phyloP scores from a whole-genome alignment of 2,888 invertebrate species.

The Drosophila monieri region DNA sequence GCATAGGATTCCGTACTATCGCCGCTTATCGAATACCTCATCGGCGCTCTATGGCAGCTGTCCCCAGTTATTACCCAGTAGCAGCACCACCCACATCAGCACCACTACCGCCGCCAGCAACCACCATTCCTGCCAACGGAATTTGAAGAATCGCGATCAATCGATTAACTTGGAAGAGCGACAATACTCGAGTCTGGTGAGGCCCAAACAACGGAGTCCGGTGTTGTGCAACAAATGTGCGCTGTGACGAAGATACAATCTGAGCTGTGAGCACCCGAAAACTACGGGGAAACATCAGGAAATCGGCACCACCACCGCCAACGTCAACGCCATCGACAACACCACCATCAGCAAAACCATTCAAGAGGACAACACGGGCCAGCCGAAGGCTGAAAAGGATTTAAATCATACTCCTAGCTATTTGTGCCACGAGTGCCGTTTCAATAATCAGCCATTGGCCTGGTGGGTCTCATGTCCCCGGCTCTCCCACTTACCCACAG shows the following conservation, averaged over 20 bases:
- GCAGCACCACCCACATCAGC: conserved; percentile 11
- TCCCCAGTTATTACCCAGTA: conserved; percentile 74
- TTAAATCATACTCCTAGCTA: conserved; percentile 69
- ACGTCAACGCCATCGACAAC: background rate
- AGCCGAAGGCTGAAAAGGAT: conserved; percentile 26
- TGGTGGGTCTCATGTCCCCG: conserved; percentile 84
- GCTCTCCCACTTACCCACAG: conserved; percentile 76
- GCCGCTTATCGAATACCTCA: conserved; percentile 80
- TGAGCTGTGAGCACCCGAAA: conserved; percentile 79
- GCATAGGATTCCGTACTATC: conserved; percentile 71
- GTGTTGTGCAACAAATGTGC: conserved; percentile 82
- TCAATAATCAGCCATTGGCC: conserved; percentile 82
- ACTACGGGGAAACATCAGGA: conserved; percentile 5
- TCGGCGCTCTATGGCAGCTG: conserved; percentile 82
- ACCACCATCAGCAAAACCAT: background rate
- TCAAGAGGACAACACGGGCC: conserved; percentile 1
- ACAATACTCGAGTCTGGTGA: conserved; percentile 65
- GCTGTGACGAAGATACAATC: conserved; percentile 83
- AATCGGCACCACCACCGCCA: background rate
- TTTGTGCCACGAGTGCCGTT: conserved; percentile 81
- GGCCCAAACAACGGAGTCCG: conserved; percentile 65
- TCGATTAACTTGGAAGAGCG: conserved; percentile 33
- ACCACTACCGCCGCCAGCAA: conserved; percentile 6
- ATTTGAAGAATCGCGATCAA: conserved; percentile 14
- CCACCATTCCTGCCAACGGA: conserved; percentile 25